Conservation (phyloP, 2,888 invertebrate genomes). For the Steinernema carpocapsae region DNA sequence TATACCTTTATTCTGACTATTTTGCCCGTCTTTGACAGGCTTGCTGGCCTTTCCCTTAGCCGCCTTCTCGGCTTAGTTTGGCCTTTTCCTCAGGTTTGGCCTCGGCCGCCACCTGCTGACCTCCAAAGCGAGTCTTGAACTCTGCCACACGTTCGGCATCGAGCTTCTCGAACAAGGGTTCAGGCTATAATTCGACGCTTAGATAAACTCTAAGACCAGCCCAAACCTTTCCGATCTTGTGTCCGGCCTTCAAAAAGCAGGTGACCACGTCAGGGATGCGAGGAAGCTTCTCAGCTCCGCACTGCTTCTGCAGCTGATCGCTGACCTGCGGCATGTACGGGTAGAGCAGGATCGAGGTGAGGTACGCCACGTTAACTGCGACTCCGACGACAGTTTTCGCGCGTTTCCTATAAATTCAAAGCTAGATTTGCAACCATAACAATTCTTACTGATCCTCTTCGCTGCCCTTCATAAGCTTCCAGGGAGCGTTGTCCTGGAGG, state of each 20-base stretch:
- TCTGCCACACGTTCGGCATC: conserved; percentile 80
- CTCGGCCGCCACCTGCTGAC: not conserved
- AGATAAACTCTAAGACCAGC: not conserved
- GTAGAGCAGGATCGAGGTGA: conserved; percentile 81
- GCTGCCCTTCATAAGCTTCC: conserved; percentile 87
- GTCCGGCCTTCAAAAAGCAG: conserved; percentile 78
- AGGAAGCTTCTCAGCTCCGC: conserved; percentile 58
- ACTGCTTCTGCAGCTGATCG: conserved; percentile 56
- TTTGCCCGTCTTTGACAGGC: too few species aligned
- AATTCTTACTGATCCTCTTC: conserved; percentile 76
- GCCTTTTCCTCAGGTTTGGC: not conserved
- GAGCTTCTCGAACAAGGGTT: conserved; percentile 86
- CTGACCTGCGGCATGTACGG: conserved; percentile 85
- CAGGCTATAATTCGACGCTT: conserved; percentile 73
- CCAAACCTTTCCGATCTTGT: conserved; percentile 79
- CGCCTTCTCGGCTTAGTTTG: not conserved
- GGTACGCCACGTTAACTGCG: conserved; percentile 80
- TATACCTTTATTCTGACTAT: conserved; percentile 16
- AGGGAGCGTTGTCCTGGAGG: conserved; percentile 91
- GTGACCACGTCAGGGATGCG: conserved; percentile 69
- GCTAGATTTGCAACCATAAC: not conserved
- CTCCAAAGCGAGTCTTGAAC: conserved; percentile 77
- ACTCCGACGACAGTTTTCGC: conserved; percentile 86
- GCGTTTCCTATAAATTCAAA: conserved; percentile 71
- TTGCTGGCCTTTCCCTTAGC: too few species aligned